Evolutionary conservation across 2,888 invertebrate species (phyloP).

Genomic region (Taenaris catops): DNA sequence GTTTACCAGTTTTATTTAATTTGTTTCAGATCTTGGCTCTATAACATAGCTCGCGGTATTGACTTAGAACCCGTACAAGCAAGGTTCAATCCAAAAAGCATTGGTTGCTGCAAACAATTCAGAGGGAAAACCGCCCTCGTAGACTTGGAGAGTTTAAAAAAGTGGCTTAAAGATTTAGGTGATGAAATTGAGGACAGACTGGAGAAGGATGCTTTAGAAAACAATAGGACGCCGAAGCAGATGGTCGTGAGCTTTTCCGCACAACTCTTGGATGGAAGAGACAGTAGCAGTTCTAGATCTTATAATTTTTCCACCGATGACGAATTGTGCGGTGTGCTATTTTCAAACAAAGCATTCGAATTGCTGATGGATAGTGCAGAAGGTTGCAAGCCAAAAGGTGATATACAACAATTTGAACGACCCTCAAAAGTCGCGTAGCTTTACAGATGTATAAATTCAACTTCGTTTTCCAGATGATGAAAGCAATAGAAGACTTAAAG

Average conservation of each 20-base stretch:
- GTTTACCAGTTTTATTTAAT: no score
- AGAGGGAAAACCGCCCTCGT: slow-evolving; percentile 87
- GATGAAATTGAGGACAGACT: slow-evolving; percentile 92
- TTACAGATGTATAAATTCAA: no score
- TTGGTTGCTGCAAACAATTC: slow-evolving; percentile 97
- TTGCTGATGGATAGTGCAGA: slow-evolving; percentile 82
- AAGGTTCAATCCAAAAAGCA: slow-evolving; percentile 93
- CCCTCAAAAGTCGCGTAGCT: no score
- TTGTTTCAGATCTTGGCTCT: slow-evolving; percentile 86
- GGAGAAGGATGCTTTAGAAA: slow-evolving; percentile 88
- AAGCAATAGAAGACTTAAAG: slow-evolving; percentile 50
- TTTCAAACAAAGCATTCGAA: slow-evolving; percentile 83
- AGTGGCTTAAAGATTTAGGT: slow-evolving; percentile 91
- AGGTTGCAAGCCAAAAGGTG: slow-evolving; percentile 54
- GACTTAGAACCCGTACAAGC: slow-evolving; percentile 93
- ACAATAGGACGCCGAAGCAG: slow-evolving; percentile 88
- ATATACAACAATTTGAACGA: no score
- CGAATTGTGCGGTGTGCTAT: slow-evolving; percentile 83
- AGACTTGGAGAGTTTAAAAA: slow-evolving; percentile 82
- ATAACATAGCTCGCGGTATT: slow-evolving; percentile 91
- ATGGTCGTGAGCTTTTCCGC: slow-evolving; percentile 87
- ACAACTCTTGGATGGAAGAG: slow-evolving; percentile 73
- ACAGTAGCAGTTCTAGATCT: slow-evolving; percentile 82
- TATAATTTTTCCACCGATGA: slow-evolving; percentile 77
- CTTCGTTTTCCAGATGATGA: slow-evolving; percentile 57